Evolutionary conservation across 1,140 invertebrate genomes (phyloP).

Genomic region (Brachionus plicatilis): DNA sequence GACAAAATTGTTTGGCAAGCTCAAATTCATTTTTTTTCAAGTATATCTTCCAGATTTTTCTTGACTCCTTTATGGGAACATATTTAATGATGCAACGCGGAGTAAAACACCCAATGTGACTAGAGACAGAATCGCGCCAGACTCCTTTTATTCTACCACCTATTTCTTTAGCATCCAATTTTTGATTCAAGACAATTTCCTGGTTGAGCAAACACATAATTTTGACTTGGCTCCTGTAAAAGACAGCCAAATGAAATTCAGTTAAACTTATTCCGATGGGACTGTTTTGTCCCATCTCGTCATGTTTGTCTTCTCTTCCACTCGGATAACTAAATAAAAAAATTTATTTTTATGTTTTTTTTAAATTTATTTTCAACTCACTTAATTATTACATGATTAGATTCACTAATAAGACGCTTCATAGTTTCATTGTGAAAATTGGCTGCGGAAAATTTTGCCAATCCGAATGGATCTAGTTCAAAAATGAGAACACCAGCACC

Average conservation of each 20-base stretch:
- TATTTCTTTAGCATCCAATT: conserved; percentile 14
- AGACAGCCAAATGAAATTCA: conserved; percentile 31
- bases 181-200: conserved; percentile 27
- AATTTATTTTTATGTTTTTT: background rate
- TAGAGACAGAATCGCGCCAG: background rate
- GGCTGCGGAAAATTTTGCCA: conserved; percentile 24
- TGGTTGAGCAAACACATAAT: conserved; percentile 27
- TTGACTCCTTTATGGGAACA: conserved; percentile 41
- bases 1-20: conserved; percentile 65
- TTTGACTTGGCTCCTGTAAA: background rate
- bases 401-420: conserved; percentile 11
- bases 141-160: conserved; percentile 22
- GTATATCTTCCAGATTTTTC: conserved; percentile 66
- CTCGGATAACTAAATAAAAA: background rate
- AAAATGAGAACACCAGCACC: conserved; percentile 51
- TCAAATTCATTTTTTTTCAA: conserved; percentile 79
- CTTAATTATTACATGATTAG: conserved; percentile 28
- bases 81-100: conserved; percentile 40
- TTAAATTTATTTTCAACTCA: background rate
- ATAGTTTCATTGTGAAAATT: conserved; percentile 24
- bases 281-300: background rate
- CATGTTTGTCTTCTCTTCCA: background rate
- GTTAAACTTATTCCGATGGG: conserved; percentile 29
- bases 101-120: conserved; percentile 56
- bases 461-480: background rate